These are phyloP conservation scores for Actias luna DNA, from an alignment of 2,888 invertebrate species.

Conservation along the genomic window DNA sequence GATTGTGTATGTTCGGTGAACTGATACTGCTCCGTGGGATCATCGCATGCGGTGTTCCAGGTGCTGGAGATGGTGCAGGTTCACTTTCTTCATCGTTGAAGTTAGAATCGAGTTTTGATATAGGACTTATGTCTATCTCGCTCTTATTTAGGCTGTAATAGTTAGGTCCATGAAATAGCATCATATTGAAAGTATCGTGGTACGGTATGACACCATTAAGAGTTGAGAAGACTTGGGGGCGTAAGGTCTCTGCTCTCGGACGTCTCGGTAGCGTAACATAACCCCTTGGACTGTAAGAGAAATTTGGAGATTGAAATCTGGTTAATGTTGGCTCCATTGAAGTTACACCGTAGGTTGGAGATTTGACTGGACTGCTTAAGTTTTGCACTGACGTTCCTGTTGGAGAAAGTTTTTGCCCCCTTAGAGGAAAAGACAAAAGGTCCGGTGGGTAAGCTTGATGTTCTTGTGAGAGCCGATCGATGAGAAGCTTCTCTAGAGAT, in stretches of 20 bases:
- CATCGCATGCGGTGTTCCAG: slow-evolving; percentile 74
- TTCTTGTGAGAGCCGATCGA: slow-evolving; percentile 68
- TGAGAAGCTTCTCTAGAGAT: slow-evolving; percentile 73
- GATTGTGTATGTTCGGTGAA: slow-evolving; percentile 78
- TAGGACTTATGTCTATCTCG: slow-evolving; percentile 81
- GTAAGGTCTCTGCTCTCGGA: slow-evolving; percentile 83
- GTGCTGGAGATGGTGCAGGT: slow-evolving; percentile 76
- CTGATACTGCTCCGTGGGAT: slow-evolving; percentile 76
- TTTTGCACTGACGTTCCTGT: slow-evolving; percentile 51
- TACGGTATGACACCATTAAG: slow-evolving; percentile 77
- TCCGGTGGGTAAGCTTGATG: slow-evolving; percentile 90
- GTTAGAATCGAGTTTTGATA: slow-evolving; percentile 71
- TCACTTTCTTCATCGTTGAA: slow-evolving; percentile 77
- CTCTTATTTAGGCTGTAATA: slow-evolving; percentile 89
- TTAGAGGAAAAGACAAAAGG: slow-evolving; percentile 87
- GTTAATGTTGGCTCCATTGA: slow-evolving; percentile 55
- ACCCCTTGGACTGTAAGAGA: slow-evolving; percentile 84
- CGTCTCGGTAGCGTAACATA: slow-evolving; percentile 93
- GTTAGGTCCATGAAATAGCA: slow-evolving; percentile 92
- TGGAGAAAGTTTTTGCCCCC: slow-evolving; percentile 78
- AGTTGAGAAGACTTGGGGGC: slow-evolving; percentile 66
- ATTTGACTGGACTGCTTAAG: slow-evolving; percentile 62
- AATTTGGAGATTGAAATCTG: slow-evolving; percentile 84
- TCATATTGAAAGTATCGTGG: slow-evolving; percentile 91
- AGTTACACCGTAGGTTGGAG: slow-evolving; percentile 61